phyloP scores from a whole-genome alignment of 2,888 invertebrate species.

The Drosophila merina region DNA sequence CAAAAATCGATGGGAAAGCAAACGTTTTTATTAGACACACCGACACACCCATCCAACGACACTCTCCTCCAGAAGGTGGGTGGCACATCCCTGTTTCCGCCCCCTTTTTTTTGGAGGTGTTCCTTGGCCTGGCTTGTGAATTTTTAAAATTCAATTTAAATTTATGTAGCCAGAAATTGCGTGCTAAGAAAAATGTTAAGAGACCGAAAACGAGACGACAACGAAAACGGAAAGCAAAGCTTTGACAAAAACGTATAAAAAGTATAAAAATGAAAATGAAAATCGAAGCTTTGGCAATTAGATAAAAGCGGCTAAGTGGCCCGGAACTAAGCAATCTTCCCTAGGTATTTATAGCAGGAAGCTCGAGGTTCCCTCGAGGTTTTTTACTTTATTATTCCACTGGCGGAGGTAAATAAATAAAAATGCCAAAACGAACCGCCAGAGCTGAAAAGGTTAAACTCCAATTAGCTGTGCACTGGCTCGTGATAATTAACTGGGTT shows the following conservation, averaged over 20 bases:
- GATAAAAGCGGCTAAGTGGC: slow-evolving; percentile 29
- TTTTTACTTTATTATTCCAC: slow-evolving; percentile 29
- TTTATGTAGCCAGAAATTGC: slow-evolving; percentile 57
- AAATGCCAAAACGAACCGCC: slow-evolving; percentile 19
- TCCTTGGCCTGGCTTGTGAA: slow-evolving; percentile 49
- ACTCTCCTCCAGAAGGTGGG: neutral
- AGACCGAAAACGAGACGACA: slow-evolving; percentile 8
- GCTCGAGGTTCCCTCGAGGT: slow-evolving; percentile 13
- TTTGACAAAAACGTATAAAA: slow-evolving; percentile 22
- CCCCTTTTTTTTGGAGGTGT: slow-evolving; percentile 33
- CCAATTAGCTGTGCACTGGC: slow-evolving; percentile 66
- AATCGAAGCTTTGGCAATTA: slow-evolving; percentile 41
- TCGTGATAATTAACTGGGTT: slow-evolving; percentile 64
- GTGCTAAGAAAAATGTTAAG: slow-evolving; percentile 47
- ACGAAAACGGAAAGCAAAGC: neutral
- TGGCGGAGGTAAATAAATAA: slow-evolving; percentile 24
- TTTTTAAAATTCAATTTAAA: slow-evolving; percentile 77
- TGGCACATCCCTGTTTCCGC: neutral
- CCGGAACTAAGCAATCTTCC: slow-evolving; percentile 22
- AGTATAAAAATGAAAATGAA: slow-evolving; percentile 4
- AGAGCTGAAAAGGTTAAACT: slow-evolving; percentile 31
- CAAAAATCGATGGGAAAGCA: slow-evolving; percentile 64
- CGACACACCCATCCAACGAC: neutral
- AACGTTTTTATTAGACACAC: slow-evolving; percentile 38
- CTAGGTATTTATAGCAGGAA: slow-evolving; percentile 30